Percentiles rank a stretch among this genome's conserved stretches.
These are phyloP conservation scores for Syrphus vitripennis DNA, from an alignment of 2,888 invertebrate genomes.

Conservation along the genomic window DNA sequence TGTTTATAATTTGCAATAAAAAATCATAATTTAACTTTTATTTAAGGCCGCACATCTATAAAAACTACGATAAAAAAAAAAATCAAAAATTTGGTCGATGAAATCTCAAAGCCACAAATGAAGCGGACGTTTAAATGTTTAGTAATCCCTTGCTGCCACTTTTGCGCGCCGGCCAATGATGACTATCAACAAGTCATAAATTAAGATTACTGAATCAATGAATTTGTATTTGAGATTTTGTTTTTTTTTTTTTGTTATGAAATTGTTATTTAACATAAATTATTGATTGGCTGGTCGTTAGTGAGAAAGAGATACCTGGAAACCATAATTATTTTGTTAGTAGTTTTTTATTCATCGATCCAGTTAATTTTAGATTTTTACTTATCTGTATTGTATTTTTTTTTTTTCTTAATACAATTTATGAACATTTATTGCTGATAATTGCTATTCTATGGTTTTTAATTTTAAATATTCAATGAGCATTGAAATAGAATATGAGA, in stretches of 20 bases:
- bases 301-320: background rate
- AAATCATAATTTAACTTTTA: background rate
- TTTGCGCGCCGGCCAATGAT: background rate
- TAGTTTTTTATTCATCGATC: background rate
- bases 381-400: background rate
- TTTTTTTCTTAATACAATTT: background rate
- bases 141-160: conserved; percentile 4
- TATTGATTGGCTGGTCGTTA: background rate
- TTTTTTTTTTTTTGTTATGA: conserved; percentile 5
- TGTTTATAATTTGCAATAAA: background rate
- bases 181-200: conserved; percentile 46
- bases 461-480: conserved; percentile 23
- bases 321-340: background rate
- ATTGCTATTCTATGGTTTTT: conserved; percentile 8
- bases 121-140: conserved; percentile 25
- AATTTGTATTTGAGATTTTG: conserved; percentile 10
- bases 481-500: background rate
- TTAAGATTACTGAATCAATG: conserved; percentile 47
- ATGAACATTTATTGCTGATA: background rate
- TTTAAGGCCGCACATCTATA: background rate
- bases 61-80: background rate
- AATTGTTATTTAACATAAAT: background rate
- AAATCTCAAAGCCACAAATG: conserved; percentile 1
- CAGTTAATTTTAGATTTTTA: conserved; percentile 19
- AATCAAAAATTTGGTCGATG: background rate